A percentile compares a stretch with the other conserved stretches of the same genome.
Evolutionary conservation across 1,140 invertebrate species (phyloP).

Genomic region (Rhynchophorus ferrugineus): DNA sequence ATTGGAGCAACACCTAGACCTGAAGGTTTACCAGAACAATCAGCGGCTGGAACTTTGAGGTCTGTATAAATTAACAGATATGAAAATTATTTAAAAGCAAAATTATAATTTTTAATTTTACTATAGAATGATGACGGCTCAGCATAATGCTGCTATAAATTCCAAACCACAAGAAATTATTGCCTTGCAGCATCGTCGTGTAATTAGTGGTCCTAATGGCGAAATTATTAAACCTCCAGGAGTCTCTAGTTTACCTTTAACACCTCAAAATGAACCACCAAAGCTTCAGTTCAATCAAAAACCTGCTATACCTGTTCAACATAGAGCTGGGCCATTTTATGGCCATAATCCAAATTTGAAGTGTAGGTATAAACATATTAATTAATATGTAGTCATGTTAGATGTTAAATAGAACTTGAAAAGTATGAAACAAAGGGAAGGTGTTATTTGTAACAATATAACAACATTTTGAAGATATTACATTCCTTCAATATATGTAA

Average conservation of each 20-base stretch:
- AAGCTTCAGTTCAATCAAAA: slow-evolving; percentile 47
- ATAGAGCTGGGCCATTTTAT: slow-evolving; percentile 59
- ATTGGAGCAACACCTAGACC: slow-evolving; percentile 27
- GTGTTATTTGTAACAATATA: background rate
- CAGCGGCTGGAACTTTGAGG: slow-evolving; percentile 62
- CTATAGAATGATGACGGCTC: slow-evolving; percentile 66
- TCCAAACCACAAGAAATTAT: slow-evolving; percentile 40
- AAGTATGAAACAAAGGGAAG: too few relatives aligned
- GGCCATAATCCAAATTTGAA: slow-evolving; percentile 81
- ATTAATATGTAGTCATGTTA: too few relatives aligned
- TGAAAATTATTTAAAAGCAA: background rate
- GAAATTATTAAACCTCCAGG: slow-evolving; percentile 35
- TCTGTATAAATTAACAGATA: slow-evolving; percentile 19
- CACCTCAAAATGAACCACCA: slow-evolving; percentile 33
- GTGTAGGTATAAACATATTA: slow-evolving; percentile 41
- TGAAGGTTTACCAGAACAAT: slow-evolving; percentile 48
- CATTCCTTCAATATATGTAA: slow-evolving; percentile 2
- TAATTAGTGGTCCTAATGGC: slow-evolving; percentile 33
- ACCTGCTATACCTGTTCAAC: slow-evolving; percentile 40
- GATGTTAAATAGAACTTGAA: too few relatives aligned
- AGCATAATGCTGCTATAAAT: slow-evolving; percentile 57
- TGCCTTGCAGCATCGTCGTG: slow-evolving; percentile 41
- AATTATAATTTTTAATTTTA: background rate
- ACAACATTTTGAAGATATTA: slow-evolving; percentile 6
- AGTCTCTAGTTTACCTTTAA: slow-evolving; percentile 20